Base-by-base conservation (phyloP, 2,888 invertebrate genomes). In the Sialis fuliginosa region DNA sequence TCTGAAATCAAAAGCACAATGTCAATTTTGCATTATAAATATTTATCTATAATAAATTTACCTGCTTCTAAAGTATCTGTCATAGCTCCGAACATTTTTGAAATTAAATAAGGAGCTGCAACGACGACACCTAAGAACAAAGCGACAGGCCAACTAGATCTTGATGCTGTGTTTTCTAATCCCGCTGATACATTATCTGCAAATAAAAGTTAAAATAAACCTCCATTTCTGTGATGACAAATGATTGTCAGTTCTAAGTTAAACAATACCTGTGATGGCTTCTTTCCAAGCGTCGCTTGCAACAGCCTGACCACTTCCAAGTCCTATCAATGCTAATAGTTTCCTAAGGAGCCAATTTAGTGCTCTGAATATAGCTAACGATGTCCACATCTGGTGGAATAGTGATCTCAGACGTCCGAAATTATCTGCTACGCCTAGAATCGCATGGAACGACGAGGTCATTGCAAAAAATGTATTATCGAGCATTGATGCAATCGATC, bases 391-490 rank as follows among this genome's bases (percentile, higher is more conserved):
- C 58, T 90, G 87, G 1, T 82, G 79, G 57, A 97, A 81, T 55
- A 92, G 79, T 4, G 80, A 75, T 50, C 86, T 74, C 49, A 96
- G 66, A 42, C 86, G 72, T 4, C 88, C 84, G 61, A 97, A 85
- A 65, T 96, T 95, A 54, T 97, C 95, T 6, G 95, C 95, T 2
- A 97, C 93, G 49, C 93, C 91, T 45, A 97, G 70, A 52, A 97
- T 88, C 45, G 97, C 96, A 56, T 89, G 75, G 62, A 96, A 97
- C 0, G 96, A 95, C 63, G 87, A 93, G 13, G 92, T 90, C 58
- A 97, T 75, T 4, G 96, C 95, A 61, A 88, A 87, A 63, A 92
- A 95, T 41, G 96, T 95, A 22, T 93, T 95, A 59, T 96, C 96
- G 48, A 97, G 65, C 91, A 97, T 93, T 77, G 92, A 88, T 3